Evolutionary conservation across 2,113 vertebrate species (phyloP).

Genomic region (Macheiramphus alcinus): DNA sequence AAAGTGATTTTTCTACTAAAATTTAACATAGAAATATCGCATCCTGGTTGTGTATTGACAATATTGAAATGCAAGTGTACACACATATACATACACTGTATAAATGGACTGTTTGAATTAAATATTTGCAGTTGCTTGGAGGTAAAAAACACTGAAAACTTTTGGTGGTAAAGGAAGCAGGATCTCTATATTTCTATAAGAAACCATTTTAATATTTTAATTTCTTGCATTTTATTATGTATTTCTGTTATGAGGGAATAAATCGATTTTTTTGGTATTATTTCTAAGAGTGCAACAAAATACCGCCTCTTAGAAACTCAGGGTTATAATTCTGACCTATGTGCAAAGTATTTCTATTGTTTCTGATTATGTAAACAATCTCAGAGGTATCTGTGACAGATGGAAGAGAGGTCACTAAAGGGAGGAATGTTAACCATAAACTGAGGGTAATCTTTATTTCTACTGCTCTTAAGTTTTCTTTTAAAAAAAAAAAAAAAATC

Average conservation of each 20-base stretch:
- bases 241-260: not conserved
- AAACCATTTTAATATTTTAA: not conserved
- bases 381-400: not conserved
- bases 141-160: not conserved
- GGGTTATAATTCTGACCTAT: slow-evolving; percentile 15
- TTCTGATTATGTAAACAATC: not conserved
- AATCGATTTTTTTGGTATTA: not conserved
- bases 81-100: not conserved
- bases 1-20: not conserved
- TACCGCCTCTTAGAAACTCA: slow-evolving; percentile 20
- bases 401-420: not conserved
- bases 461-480: not conserved
- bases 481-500: no score
- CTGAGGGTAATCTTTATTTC: not conserved
- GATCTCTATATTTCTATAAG: not conserved
- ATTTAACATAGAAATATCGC: not conserved
- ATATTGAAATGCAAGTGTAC: not conserved
- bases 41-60: not conserved
- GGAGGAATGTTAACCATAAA: not conserved
- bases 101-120: not conserved
- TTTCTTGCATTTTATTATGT: not conserved
- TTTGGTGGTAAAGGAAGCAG: not conserved
- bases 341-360: not conserved
- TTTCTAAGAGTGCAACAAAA: not conserved
- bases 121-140: not conserved